phyloP scores from a whole-genome alignment of 2,113 vertebrate genomes.

The Macaca nemestrina region DNA sequence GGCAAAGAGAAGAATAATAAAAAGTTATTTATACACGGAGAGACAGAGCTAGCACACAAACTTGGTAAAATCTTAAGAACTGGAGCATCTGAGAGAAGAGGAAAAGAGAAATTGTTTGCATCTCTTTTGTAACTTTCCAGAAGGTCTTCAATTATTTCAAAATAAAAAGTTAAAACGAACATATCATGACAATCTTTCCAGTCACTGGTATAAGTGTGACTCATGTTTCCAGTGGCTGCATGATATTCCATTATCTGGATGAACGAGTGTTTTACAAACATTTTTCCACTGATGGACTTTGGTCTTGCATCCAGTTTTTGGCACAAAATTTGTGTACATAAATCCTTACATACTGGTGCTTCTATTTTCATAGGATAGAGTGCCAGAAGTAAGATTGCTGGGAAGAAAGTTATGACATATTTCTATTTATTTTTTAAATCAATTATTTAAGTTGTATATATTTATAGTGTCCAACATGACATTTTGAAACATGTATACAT shows the following conservation, averaged over 20 bases:
- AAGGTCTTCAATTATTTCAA: background rate
- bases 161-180: background rate
- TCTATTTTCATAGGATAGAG: background rate
- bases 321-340: background rate
- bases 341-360: background rate
- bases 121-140: background rate
- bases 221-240: background rate
- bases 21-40: background rate
- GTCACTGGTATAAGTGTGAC: background rate
- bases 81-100: background rate
- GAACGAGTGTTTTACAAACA: background rate
- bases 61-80: background rate
- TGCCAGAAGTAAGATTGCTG: background rate
- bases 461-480: background rate
- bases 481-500: background rate
- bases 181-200: background rate
- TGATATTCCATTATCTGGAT: no score
- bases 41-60: background rate
- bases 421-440: background rate
- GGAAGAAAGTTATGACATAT: background rate
- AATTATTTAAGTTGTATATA: background rate
- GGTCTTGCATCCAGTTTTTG: background rate
- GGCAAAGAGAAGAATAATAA: background rate
- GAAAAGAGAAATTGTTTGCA: background rate
- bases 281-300: background rate